Evolutionary conservation across 2,797 vertebrate species (phyloP).

Genomic region (Schizopygopsis pylzovi): DNA sequence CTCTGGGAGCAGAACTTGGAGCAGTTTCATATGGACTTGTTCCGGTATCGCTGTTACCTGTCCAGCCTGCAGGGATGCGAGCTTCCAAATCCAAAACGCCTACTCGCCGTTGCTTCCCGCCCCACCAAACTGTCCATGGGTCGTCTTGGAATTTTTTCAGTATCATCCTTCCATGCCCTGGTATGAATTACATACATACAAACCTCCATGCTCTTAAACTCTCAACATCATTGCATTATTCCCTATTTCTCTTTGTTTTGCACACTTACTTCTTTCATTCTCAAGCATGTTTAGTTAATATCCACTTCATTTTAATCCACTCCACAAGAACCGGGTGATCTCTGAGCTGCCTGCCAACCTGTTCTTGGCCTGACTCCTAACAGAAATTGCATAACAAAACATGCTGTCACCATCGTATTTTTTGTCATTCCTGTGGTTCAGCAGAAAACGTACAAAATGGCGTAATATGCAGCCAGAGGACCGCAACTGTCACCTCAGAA

Average conservation of each 20-base stretch:
- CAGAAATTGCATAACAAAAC: constrained; percentile 29
- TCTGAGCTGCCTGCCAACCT: constrained; percentile 16
- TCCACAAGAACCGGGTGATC: not conserved
- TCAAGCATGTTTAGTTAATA: constrained; percentile 1
- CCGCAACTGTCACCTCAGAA: constrained; percentile 12
- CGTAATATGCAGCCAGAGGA: constrained; percentile 13
- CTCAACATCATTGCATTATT: not conserved
- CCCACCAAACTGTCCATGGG: constrained; percentile 97
- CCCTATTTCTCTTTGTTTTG: not conserved
- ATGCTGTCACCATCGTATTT: not conserved
- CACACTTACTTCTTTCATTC: constrained; percentile 10
- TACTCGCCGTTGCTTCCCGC: constrained; percentile 93
- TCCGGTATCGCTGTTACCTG: constrained; percentile 95
- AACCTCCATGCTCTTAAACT: not conserved
- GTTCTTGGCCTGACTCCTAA: constrained; percentile 13
- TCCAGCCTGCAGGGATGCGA: constrained; percentile 96
- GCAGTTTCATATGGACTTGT: constrained; percentile 96
- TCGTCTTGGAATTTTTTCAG: constrained; percentile 95
- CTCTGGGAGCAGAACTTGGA: constrained; percentile 98
- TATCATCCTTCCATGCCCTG: constrained; percentile 96
- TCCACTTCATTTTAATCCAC: not conserved
- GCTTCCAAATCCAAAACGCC: constrained; percentile 94
- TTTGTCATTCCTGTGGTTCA: constrained; percentile 45
- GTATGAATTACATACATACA: constrained; percentile 73
- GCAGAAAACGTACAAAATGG: constrained; percentile 63